Percentiles rank a stretch among this genome's conserved stretches.
These are phyloP conservation scores for Pristionchus mayeri DNA, from an alignment of 2,888 invertebrate species.

Conservation along the genomic window DNA sequence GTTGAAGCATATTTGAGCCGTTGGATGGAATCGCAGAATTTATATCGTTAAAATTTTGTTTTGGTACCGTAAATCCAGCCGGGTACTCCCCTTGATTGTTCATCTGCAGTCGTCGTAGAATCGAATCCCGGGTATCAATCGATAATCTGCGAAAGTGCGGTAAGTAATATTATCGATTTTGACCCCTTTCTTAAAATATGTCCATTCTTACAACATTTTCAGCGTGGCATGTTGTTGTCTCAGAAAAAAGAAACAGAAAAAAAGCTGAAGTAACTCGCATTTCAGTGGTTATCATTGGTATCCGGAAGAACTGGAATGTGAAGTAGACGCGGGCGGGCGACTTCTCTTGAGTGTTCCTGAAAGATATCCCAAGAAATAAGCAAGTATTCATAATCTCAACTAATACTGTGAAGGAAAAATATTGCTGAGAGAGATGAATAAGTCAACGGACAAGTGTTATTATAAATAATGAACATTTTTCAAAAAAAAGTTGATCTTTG, in stretches of 20 bases:
- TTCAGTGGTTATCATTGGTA: slow-evolving; percentile 79
- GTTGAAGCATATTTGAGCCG: too few species aligned
- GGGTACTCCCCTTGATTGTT: not conserved
- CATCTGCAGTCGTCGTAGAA: slow-evolving; percentile 1
- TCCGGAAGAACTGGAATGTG: slow-evolving; percentile 80
- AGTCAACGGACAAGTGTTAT: too few species aligned
- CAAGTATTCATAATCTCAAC: too few species aligned
- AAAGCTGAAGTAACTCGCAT: slow-evolving; percentile 71
- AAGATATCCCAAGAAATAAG: too few species aligned
- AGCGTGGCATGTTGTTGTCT: too few species aligned
- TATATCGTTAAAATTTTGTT: not conserved
- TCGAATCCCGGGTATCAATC: not conserved
- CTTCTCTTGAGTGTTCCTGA: not conserved
- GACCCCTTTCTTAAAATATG: not conserved
- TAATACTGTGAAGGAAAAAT: too few species aligned
- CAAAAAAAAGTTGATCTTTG: too few species aligned
- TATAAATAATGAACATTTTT: too few species aligned
- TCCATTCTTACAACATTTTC: not conserved
- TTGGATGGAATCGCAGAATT: too few species aligned
- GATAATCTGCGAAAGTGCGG: not conserved
- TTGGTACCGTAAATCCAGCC: slow-evolving; percentile 43
- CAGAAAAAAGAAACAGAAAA: not conserved
- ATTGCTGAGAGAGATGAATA: too few species aligned
- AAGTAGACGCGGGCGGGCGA: slow-evolving; percentile 76
- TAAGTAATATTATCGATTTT: not conserved